Evolutionary conservation across 2,797 vertebrate genomes (phyloP), one percentile per base, ranked within the genome.

Genomic region (Gobio occitaniae): DNA sequence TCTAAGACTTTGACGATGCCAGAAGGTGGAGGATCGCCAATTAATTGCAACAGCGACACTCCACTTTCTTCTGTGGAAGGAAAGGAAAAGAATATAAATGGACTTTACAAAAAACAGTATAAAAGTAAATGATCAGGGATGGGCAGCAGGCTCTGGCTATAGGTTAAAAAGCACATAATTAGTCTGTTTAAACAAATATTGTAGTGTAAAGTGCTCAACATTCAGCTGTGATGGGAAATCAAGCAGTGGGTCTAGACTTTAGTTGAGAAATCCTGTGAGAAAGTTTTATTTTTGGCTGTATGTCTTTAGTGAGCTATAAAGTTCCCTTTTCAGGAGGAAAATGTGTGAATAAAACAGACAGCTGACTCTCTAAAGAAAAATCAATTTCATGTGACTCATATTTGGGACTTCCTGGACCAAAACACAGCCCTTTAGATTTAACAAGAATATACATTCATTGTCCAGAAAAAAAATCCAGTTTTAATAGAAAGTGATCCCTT

Each of bases 1-100:
- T 95, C 96, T 0, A 93, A 93, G 4, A 95, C 91, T 83, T 89
- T 94, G 16, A 90, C 87, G 89, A 99, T 94, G 44, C 96, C 95
- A 32, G 85, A 91, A 0, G 97, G 96, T 0, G 93, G 96, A 1
- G 97, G 97, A 68, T 98, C 96, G 59, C 98, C 97, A 0, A 99
- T 97, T 86, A 99, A 94, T 90, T 98, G 96, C 86, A 95, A 93
- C 16, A 99, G 95, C 25, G 96, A 95, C 88, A 99, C 95, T 50
- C 96, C 96, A 41, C 89, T 96, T 78, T 94, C 88, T 86, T 93
- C 95, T 96, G 88, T 29, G 82, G 81, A 89, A 84, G 69, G 15
- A 86, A 21, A 76, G n/a, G 17, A 72, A 25, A 52, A 41, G 2
- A 71, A 38, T 25, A 59, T 38, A 19, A 72, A 71, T n/a, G 29